These are phyloP conservation scores for Rhodeus uyekii DNA, from an alignment of 2,797 vertebrate species.

Conservation along the genomic window DNA sequence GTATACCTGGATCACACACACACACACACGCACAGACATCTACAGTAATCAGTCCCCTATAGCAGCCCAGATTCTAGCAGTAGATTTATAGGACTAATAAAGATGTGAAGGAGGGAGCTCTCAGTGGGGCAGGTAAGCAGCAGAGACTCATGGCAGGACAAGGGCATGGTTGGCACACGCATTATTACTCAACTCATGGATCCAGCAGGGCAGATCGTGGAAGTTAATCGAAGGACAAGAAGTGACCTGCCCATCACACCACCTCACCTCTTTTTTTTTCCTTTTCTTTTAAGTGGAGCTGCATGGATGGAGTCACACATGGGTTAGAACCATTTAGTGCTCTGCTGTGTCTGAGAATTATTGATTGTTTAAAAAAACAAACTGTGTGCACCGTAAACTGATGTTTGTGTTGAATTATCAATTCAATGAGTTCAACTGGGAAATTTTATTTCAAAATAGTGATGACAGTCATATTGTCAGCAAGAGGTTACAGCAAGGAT, in stretches of 20 bases:
- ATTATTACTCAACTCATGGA: conserved; percentile 13
- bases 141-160: conserved; percentile 35
- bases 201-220: not conserved
- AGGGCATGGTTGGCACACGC: not conserved
- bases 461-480: too few species aligned
- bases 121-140: conserved; percentile 33
- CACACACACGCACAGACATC: conserved; percentile 16
- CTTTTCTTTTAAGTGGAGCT: conserved; percentile 18
- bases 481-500: too few species aligned
- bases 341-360: conserved; percentile 28
- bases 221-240: conserved; percentile 43
- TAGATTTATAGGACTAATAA: conserved; percentile 56
- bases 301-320: not conserved
- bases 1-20: conserved; percentile 1
- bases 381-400: too few species aligned
- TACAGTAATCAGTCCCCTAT: conserved; percentile 39
- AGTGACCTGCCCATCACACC: conserved; percentile 19
- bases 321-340: not conserved
- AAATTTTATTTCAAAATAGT: too few species aligned
- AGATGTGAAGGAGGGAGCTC: conserved; percentile 40
- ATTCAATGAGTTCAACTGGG: too few species aligned
- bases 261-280: too few species aligned
- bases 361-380: conserved; percentile 23
- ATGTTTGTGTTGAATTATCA: too few species aligned
- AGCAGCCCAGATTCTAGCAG: conserved; percentile 24